phyloP scores from a whole-genome alignment of 2,797 vertebrate species.

The Spinus pinus region DNA sequence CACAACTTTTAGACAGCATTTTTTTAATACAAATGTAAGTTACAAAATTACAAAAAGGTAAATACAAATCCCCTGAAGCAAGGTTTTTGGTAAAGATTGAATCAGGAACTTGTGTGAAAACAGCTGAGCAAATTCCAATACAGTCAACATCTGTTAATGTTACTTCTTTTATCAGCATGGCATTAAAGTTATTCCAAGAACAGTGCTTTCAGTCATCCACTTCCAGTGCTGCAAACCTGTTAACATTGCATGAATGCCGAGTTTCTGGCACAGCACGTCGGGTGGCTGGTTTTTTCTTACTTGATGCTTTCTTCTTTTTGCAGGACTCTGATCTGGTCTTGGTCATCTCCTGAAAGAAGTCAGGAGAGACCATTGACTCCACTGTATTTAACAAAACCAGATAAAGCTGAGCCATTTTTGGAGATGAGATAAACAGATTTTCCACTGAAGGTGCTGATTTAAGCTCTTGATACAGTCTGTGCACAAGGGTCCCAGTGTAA shows the following conservation, averaged over 20 bases:
- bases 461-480: slow-evolving; percentile 72
- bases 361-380: slow-evolving; percentile 40
- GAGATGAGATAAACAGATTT: slow-evolving; percentile 55
- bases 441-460: slow-evolving; percentile 38
- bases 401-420: slow-evolving; percentile 65
- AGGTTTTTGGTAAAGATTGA: background rate
- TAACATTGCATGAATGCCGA: background rate
- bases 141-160: background rate
- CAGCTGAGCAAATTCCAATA: background rate
- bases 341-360: slow-evolving; percentile 50
- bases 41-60: background rate
- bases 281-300: background rate
- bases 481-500: slow-evolving; percentile 80
- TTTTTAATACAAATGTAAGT: background rate
- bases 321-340: slow-evolving; percentile 9
- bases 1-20: background rate
- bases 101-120: background rate
- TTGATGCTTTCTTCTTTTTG: slow-evolving; percentile 35
- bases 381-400: slow-evolving; percentile 52
- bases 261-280: background rate
- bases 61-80: background rate
- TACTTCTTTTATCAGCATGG: background rate
- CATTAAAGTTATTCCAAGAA: background rate
- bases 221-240: slow-evolving; percentile 64
- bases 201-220: slow-evolving; percentile 39